Evolutionary conservation across 2,888 invertebrate species (phyloP).

Genomic region (Pomacea canaliculata): DNA sequence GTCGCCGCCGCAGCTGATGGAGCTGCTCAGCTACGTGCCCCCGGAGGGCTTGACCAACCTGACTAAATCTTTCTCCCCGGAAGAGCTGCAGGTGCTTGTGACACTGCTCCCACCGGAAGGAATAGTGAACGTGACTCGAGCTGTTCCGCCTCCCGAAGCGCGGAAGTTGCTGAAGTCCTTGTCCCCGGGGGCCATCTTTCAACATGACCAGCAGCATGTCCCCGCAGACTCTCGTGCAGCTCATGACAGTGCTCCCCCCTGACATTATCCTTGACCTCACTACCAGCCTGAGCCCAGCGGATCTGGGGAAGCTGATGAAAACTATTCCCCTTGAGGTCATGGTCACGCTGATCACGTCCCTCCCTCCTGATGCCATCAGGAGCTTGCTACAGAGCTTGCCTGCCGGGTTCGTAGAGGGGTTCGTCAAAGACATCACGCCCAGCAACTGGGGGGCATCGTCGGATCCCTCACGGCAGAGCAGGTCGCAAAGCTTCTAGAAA

Average conservation of each 20-base stretch:
- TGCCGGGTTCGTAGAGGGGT: conserved; percentile 17
- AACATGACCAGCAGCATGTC: conserved; percentile 21
- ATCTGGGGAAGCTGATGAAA: conserved; percentile 16
- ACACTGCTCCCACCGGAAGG: conserved; percentile 17
- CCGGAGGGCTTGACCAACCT: conserved; percentile 16
- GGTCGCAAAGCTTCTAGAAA: conserved; percentile 20
- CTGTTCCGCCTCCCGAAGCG: conserved; percentile 17
- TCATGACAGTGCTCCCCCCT: conserved; percentile 16
- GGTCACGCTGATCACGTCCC: conserved; percentile 17
- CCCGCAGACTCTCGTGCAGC: conserved; percentile 9
- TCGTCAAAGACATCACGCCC: conserved; percentile 2
- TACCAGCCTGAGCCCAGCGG: conserved; percentile 10
- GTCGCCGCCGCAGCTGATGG: conserved; percentile 19
- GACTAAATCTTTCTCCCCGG: conserved; percentile 14
- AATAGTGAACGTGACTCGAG: conserved; percentile 18
- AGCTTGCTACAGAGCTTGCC: conserved; percentile 13
- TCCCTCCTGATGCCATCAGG: conserved; percentile 12
- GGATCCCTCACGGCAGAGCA: conserved; percentile 14
- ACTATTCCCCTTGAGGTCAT: conserved; percentile 15
- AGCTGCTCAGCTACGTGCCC: conserved; percentile 19
- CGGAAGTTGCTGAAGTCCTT: conserved; percentile 19
- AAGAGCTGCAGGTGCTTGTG: conserved; percentile 21
- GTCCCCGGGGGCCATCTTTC: conserved; percentile 20
- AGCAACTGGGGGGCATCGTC: conserved; percentile 9
- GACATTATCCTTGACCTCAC: conserved; percentile 25